phyloP scores from a whole-genome alignment of 2,113 vertebrate genomes.

The Sterrhoptilus dennistouni region DNA sequence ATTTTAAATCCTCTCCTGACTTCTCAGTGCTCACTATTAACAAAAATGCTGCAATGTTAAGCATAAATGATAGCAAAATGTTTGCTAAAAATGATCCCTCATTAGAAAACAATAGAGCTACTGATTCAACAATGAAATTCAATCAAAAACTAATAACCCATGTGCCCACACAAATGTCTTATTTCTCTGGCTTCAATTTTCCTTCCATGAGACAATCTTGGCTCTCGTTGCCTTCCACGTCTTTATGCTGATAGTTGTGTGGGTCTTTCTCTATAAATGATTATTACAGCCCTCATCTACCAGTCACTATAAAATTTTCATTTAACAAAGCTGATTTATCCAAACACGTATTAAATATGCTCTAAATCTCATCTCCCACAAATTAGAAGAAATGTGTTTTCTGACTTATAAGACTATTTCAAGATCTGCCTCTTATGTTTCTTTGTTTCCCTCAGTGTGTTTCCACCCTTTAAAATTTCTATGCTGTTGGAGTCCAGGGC shows the following conservation, averaged over 20 bases:
- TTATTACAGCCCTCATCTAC: neutral
- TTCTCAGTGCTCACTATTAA: neutral
- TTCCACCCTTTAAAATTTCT: neutral
- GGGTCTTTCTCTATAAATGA: neutral
- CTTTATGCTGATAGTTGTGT: neutral
- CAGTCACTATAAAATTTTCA: neutral
- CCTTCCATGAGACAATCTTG: neutral
- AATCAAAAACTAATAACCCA: slow-evolving; percentile 3
- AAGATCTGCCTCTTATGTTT: neutral
- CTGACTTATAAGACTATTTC: neutral
- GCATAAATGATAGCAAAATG: neutral
- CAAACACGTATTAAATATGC: neutral
- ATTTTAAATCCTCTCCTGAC: neutral
- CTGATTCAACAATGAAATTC: neutral
- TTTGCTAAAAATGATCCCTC: neutral
- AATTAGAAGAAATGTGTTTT: neutral
- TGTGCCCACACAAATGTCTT: neutral
- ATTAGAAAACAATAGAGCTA: neutral
- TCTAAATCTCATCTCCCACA: neutral
- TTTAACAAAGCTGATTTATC: neutral
- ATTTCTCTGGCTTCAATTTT: neutral
- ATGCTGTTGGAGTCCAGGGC: neutral
- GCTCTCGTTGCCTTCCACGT: neutral
- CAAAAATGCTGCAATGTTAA: neutral
- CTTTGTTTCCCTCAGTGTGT: neutral